Base-by-base conservation (phyloP, 2,888 invertebrate genomes). In the Drosophila siamana region DNA sequence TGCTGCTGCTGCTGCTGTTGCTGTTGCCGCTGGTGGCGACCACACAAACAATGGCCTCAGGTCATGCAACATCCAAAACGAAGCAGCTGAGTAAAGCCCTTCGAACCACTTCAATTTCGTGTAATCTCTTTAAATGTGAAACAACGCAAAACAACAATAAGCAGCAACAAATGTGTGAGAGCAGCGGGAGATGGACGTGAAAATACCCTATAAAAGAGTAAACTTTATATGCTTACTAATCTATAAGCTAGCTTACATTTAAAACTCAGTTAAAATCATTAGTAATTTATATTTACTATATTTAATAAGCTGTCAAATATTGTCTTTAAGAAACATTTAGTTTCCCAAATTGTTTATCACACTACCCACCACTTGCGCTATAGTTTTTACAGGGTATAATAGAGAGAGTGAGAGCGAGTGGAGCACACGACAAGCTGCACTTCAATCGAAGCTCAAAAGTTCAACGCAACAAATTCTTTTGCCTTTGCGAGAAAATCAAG, bases 81-180 rank as follows among this genome's bases (percentile, higher is more conserved):
- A 33, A 59, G 47, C 55, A 60, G 62, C 41, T 47, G 62, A 47
- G 52, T 54, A 62, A 60, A 82, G 50, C 61, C 41, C 43, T 47
- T 44, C 48, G 57, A 69, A 68, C 60, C 88, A 84, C 83, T 84
- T 84, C 88, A 88, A 85, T 84, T 77, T 85, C 74, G 62, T 88
- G 88, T 88, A 84, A 84, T 84, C 83, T 79, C 72, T 88, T 84
- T 84, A 84, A 84, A 82, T 77, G 88, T 84, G 88, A 82, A 84
- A 85, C 78, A 70, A 72, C 74, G 69, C 56, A 52, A 69, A 13
- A 67, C 59, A 69, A 56, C 55, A 75, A 36, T 46, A 57, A 33
- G 38, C 56, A 51, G 11, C 5, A 15, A 2, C 16, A 19, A 38
- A 16, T 7, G 13, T 7, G 16, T 0, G 7, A 3, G 11, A 13